Percentiles rank a stretch among this genome's conserved stretches.
Evolutionary conservation across 2,113 vertebrate genomes (phyloP).

Genomic region (Laticauda colubrina): DNA sequence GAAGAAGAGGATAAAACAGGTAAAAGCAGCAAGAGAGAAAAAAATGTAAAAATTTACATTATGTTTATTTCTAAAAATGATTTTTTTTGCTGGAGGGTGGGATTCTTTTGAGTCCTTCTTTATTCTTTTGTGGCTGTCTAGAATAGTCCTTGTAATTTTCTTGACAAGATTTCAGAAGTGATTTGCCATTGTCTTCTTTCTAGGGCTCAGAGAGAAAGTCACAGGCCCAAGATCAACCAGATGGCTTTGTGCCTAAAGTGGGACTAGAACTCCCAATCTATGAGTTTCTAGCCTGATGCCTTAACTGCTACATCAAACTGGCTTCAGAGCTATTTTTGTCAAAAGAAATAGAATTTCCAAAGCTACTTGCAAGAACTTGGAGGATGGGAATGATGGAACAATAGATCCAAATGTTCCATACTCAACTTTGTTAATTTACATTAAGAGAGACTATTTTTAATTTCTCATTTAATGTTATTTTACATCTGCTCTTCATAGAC

Average conservation of each 20-base stretch:
- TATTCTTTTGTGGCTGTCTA: background rate
- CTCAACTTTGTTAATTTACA: conserved; percentile 7
- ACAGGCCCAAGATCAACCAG: background rate
- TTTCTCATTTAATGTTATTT: conserved; percentile 1
- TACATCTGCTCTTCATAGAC: background rate
- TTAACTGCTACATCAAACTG: background rate
- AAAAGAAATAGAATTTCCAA: background rate
- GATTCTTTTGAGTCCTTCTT: background rate
- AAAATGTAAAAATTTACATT: background rate
- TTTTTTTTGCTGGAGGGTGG: background rate
- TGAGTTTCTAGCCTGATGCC: background rate
- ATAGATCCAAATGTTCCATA: conserved; percentile 4
- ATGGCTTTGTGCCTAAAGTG: background rate
- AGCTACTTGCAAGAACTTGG: background rate
- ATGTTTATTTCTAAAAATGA: background rate
- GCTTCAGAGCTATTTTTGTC: background rate
- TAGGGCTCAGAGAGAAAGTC: background rate
- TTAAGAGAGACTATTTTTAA: background rate
- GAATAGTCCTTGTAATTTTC: background rate
- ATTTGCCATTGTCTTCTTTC: background rate
- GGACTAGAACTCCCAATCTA: background rate
- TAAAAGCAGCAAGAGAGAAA: background rate
- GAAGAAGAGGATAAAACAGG: background rate
- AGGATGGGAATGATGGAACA: background rate
- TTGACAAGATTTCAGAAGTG: background rate